Evolutionary conservation across 2,113 vertebrate genomes (phyloP), one percentile per base, ranked within the genome.

Genomic region (Scartelaos histophorus): DNA sequence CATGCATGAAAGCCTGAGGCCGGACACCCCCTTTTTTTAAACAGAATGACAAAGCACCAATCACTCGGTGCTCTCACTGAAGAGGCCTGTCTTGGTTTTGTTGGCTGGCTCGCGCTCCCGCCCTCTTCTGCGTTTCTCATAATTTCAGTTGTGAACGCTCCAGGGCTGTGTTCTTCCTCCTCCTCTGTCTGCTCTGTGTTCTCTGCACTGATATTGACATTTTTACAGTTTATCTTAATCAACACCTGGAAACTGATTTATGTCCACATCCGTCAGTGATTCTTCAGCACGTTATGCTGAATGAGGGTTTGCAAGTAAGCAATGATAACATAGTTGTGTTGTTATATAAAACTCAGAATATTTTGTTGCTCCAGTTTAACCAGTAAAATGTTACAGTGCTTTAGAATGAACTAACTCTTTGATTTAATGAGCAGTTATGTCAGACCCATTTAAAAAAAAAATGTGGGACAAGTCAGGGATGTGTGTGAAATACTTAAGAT

Each of bases 1-100:
- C 82, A 84, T 74, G 81, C 82, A 80, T 91, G 85, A 91, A 89
- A 77, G 17, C 82, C 87, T 79, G 86, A 64, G 82, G 75, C 67
- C 24, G 34, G 47, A 58, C 29, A 29, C 71, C 71, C 65, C 56
- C 80, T n/a, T 76, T 65, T 17, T 21, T 51, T 12, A 22, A 46
- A 76, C 47, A 47, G 74, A 87, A 83, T 24, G 81, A 84, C 79
- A 82, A 83, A 83, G 70, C 71, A 66, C 54, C 66, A 80, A 49
- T 81, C 75, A 24, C 47, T 73, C 38, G 66, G 58, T 73, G 45
- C 15, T 69, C 34, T n/a, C 58, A 68, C 60, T 67, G 3, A 67
- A 78, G 75, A 60, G n/a, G 47, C 75, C 62, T 54, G 54, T 68
- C 71, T 81, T 82, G 74, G 24, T 71, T 43, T 77, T 67, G 22